Evolutionary conservation across 2,113 vertebrate species (phyloP).

Genomic region (Catharus fuscescens): DNA sequence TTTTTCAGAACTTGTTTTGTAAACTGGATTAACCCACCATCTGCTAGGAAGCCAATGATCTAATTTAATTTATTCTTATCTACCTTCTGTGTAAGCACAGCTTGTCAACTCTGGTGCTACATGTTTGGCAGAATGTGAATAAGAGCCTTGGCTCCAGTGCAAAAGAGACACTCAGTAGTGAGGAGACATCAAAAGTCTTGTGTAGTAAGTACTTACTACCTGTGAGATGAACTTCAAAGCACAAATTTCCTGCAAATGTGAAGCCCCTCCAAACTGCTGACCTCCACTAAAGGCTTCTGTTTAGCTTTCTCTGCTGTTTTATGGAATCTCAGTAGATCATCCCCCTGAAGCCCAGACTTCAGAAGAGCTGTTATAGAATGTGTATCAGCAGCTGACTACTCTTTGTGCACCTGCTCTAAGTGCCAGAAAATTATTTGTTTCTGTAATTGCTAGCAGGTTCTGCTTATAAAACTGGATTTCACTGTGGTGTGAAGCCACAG

Average conservation of each 20-base stretch:
- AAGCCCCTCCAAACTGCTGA: slow-evolving; percentile 15
- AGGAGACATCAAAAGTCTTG: neutral
- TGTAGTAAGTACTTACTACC: neutral
- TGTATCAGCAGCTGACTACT: slow-evolving; percentile 6
- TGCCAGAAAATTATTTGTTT: neutral
- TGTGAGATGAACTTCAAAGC: neutral
- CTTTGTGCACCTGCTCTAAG: slow-evolving; percentile 28
- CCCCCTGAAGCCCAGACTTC: neutral
- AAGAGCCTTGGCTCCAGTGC: slow-evolving; percentile 28
- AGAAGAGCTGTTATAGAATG: neutral
- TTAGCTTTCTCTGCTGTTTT: neutral
- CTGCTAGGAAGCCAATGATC: slow-evolving; percentile 70
- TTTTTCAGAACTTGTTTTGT: slow-evolving; percentile 12
- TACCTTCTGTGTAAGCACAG: slow-evolving; percentile 72
- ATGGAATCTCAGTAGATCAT: slow-evolving; percentile 21
- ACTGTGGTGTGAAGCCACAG: neutral
- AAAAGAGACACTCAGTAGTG: slow-evolving; percentile 22
- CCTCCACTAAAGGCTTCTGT: neutral
- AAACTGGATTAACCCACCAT: slow-evolving; percentile 70
- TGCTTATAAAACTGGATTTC: slow-evolving; percentile 1
- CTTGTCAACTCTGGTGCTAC: slow-evolving; percentile 56
- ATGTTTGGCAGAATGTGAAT: slow-evolving; percentile 66
- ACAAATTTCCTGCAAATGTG: neutral
- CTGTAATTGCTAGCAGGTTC: neutral
- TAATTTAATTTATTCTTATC: slow-evolving; percentile 77